A percentile compares a stretch with the other conserved stretches of the same genome.
Conservation (phyloP, 2,888 invertebrate species). For the Galerucella pusilla region DNA sequence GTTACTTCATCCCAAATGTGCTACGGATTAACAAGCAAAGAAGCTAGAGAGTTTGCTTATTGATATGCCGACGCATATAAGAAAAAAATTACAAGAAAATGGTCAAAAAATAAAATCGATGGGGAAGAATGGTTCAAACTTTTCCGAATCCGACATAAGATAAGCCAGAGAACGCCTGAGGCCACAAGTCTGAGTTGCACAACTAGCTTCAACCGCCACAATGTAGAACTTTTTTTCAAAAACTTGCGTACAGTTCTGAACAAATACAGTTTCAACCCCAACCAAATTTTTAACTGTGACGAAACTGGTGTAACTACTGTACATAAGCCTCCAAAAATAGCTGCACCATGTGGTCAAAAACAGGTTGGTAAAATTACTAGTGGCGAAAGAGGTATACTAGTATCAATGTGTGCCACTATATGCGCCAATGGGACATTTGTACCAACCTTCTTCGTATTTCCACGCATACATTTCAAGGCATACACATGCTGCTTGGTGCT, state of each 20-base stretch:
- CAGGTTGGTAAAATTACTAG: constrained; percentile 24
- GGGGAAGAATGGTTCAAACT: constrained; percentile 37
- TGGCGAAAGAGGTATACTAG: constrained; percentile 34
- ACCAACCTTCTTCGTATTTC: constrained; percentile 29
- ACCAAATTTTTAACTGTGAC: constrained; percentile 35
- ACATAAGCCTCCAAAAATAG: constrained; percentile 34
- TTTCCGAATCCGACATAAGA: constrained; percentile 16
- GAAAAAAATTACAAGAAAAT: constrained; percentile 30
- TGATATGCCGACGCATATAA: constrained; percentile 22
- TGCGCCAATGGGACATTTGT: constrained; percentile 20
- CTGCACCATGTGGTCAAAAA: constrained; percentile 18
- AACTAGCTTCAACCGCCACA: constrained; percentile 32
- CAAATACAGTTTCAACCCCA: neutral
- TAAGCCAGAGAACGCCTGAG: constrained; percentile 33
- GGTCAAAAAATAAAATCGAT: constrained; percentile 33
- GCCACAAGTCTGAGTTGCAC: constrained; percentile 32
- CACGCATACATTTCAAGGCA: constrained; percentile 17
- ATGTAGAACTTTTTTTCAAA: constrained; percentile 29
- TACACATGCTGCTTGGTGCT: constrained; percentile 19
- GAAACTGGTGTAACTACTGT: constrained; percentile 36
- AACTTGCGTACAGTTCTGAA: neutral
- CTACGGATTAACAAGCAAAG: constrained; percentile 19
- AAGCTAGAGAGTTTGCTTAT: constrained; percentile 14
- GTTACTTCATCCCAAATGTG: neutral
- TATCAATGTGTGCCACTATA: constrained; percentile 28